Base-by-base conservation (phyloP, 2,888 invertebrate species). In the Caenorhabditis panamensis region DNA sequence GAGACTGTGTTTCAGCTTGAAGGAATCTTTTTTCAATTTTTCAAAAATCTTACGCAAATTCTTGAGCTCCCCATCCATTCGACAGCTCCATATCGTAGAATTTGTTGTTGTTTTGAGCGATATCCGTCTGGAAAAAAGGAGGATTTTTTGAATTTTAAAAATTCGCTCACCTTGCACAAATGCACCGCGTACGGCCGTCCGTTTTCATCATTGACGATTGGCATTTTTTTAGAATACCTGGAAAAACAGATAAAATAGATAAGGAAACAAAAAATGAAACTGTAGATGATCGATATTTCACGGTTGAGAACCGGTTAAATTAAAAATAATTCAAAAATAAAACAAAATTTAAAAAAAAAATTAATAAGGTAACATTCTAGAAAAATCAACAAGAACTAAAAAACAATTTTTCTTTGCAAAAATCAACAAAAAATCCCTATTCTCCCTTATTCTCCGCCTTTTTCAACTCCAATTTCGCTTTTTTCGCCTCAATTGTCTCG, bases 401-500 rank as follows among this genome's bases (percentile, higher is more conserved):
- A 49, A 58, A 51, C 4, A 31, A 31, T 6, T 31, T 58, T 6
- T 24, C 36, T 44, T 22, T n/a, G 9, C 4, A 6, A 31, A 31
- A 31, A 6, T 31, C 9, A 49, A 22, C 41, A 36, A 51, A 37
- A 68, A 67, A 64, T 47, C 24, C 18, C n/a, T 68, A 58, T 44
- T 28, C 9, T 41, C 18, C 31, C 44, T 36, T 11, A 58, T 44
- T 28, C 9, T 51, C 24, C 31, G 37, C 56, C 16, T 53, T 18
- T 56, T 79, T 67, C 53, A 54, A 63, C 18, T 41, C 62, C 64
- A 87, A 47, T 66, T 85, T 88, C 49, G 68, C 71, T 1, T 56
- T 71, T 49, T 87, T 88, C 44, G 62, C 67, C 66, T 88, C 85
- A 58, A 90, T 62, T 53, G 84, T 86, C 31, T 84, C 86, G 64